phyloP scores from a whole-genome alignment of 2,888 invertebrate genomes.

The Halictus ligatus region DNA sequence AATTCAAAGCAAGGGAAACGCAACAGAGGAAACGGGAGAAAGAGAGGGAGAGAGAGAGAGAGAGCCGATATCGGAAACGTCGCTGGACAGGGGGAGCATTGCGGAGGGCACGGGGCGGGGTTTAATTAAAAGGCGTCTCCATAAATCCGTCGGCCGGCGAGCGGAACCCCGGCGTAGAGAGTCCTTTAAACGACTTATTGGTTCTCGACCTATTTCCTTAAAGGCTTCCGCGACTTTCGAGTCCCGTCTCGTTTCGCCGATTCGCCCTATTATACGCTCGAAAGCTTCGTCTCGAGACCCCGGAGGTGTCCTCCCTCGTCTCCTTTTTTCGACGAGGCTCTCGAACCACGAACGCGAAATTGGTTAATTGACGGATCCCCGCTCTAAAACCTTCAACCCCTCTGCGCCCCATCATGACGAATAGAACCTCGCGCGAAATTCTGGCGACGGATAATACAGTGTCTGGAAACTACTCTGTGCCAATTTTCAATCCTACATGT shows the following conservation, averaged over 20 bases:
- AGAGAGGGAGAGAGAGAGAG: too few relatives aligned
- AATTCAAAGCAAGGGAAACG: neutral
- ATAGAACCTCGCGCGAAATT: neutral
- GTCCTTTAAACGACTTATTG: conserved; percentile 62
- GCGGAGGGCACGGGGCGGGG: conserved; percentile 6
- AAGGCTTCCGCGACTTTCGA: conserved; percentile 49
- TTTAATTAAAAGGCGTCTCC: conserved; percentile 47
- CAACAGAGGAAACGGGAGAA: neutral
- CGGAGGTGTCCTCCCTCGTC: conserved; percentile 14
- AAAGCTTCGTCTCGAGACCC: conserved; percentile 13
- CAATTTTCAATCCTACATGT: too few relatives aligned
- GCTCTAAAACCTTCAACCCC: neutral
- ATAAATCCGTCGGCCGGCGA: conserved; percentile 37
- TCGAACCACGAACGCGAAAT: neutral
- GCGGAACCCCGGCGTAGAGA: conserved; percentile 40
- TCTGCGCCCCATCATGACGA: neutral
- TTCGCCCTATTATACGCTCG: conserved; percentile 49
- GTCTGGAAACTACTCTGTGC: too few relatives aligned
- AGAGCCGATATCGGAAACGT: conserved; percentile 3
- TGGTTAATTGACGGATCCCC: conserved; percentile 30
- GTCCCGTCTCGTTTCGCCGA: conserved; percentile 39
- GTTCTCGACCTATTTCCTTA: conserved; percentile 63
- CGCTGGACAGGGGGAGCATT: neutral
- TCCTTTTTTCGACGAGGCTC: neutral
- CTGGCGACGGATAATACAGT: neutral